A percentile compares a stretch with the other conserved stretches of the same genome.
Conservation (phyloP, 2,797 vertebrate species). For the Valencia hispanica region DNA sequence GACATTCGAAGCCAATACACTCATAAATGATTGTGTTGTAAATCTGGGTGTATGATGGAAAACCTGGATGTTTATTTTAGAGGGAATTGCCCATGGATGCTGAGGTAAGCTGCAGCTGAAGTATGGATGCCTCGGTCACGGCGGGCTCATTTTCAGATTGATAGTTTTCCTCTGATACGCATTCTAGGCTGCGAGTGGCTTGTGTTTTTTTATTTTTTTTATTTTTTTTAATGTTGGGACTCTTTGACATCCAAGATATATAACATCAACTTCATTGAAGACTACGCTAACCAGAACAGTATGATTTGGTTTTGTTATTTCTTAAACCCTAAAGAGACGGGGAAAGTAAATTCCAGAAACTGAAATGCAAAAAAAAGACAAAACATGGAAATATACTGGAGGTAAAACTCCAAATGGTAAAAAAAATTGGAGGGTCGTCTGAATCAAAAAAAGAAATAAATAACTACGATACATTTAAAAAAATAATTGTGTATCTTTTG, state of each 20-base stretch:
- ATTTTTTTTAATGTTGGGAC: conserved; percentile 11
- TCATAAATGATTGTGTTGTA: conserved; percentile 84
- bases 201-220: conserved; percentile 21
- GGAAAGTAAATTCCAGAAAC: not conserved
- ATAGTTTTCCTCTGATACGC: conserved; percentile 53
- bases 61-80: conserved; percentile 80
- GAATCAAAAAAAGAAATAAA: too few species aligned
- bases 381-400: not conserved
- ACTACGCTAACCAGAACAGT: not conserved
- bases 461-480: not conserved
- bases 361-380: not conserved
- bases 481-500: not conserved
- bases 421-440: not conserved
- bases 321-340: not conserved
- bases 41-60: conserved; percentile 81
- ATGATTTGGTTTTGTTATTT: not conserved
- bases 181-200: conserved; percentile 45
- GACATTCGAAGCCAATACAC: conserved; percentile 79
- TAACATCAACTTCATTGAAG: conserved; percentile 10
- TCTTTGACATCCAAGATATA: conserved; percentile 46
- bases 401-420: not conserved
- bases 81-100: conserved; percentile 75
- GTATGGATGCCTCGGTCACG: conserved; percentile 56
- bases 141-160: conserved; percentile 59
- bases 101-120: conserved; percentile 75